Evolutionary conservation across 37 sponge, comb jelly and placozoan genomes (phyloP), one percentile per base, ranked within the genome.

Genomic region (Theonella swinhoei): DNA sequence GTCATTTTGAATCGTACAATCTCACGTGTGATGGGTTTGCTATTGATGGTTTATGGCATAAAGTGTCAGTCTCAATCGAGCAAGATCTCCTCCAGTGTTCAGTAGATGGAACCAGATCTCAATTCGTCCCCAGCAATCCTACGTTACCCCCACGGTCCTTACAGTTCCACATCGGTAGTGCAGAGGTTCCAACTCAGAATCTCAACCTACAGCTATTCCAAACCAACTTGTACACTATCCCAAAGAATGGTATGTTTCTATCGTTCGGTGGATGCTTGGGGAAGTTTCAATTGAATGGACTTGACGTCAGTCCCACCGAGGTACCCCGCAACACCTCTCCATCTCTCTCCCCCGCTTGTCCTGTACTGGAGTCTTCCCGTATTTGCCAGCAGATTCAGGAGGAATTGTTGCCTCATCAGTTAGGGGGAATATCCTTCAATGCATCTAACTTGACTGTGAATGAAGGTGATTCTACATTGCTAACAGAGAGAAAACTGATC

Each of bases 251-350:
- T 7, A 47, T 47, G 54, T 47, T 34, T 17, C 19, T 4, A 1
- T 42, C 68, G 5, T 82, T 82, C 38, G 22, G 35, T 1, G 82
- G 82, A 0, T 82, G 72, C 23, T 26, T 72, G 35, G 42, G 24
- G 40, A 61, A 28, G 37, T 34, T 72, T 0, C n/a, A 72, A 30
- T 24, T 82, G 32, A 72, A 72, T n/a, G 37, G 59, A 22, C 47
- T 35, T 29, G 80, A 68, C 3, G 20, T 80, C 38, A 24, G 11
- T 30, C 72, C 76, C n/a, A 19, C 28, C 0, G 34, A 22, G 3
- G 3, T 68, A 33, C 69, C 30, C 1, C 33, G 19, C 34, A 5
- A 68, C 4, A n/a, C n/a, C n/a, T 1, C 69, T 68, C 69, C 69
- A 7, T 1, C 33, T 5, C 30, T 68, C 31, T 68, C 69, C 14